phyloP scores from a whole-genome alignment of 2,113 vertebrate genomes.

The Beaufortia kweichowensis region DNA sequence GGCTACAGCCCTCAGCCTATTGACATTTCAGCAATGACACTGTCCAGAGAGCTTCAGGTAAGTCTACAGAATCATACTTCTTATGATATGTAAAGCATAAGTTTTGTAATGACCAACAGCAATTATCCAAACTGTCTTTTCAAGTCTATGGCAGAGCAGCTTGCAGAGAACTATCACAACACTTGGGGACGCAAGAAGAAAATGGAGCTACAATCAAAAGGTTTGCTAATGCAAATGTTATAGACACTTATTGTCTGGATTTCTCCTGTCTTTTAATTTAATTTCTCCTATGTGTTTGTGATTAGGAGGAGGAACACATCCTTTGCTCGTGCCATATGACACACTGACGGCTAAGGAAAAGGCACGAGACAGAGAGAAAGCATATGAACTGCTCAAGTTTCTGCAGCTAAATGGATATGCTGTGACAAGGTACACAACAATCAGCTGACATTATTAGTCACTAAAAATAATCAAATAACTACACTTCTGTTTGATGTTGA shows the following conservation, averaged over 20 bases:
- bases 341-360: constrained; percentile 95
- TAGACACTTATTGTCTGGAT: no score
- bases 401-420: constrained; percentile 91
- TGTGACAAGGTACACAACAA: constrained; percentile 78
- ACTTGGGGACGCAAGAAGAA: constrained; percentile 96
- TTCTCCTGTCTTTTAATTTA: background rate
- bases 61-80: background rate
- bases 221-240: constrained; percentile 69
- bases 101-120: background rate
- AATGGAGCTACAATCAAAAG: constrained; percentile 86
- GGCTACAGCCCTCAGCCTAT: constrained; percentile 90
- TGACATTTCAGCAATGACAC: constrained; percentile 81
- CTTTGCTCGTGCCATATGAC: constrained; percentile 90
- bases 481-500: background rate
- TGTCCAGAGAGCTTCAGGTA: constrained; percentile 91
- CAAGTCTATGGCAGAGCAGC: constrained; percentile 92
- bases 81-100: no score
- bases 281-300: constrained; percentile 36
- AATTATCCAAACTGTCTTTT: constrained; percentile 10
- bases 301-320: constrained; percentile 87
- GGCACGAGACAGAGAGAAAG: constrained; percentile 88
- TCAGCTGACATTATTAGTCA: background rate
- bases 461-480: background rate
- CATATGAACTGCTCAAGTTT: constrained; percentile 88
- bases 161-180: constrained; percentile 95